phyloP scores from a whole-genome alignment of 2,888 invertebrate species.

The Tachina grossa region DNA sequence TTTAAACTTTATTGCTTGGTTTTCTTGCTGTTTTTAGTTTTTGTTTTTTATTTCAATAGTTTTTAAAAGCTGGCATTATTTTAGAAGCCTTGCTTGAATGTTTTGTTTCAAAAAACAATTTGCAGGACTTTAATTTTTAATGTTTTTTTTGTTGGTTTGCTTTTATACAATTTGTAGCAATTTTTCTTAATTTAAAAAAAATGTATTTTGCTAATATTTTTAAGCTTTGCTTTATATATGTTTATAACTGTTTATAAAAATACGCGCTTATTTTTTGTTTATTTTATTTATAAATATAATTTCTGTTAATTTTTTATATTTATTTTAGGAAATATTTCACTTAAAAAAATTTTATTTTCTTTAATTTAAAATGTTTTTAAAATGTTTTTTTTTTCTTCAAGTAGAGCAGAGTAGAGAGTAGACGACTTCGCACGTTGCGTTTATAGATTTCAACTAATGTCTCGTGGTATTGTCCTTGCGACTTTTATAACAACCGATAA shows the following conservation, averaged over 20 bases:
- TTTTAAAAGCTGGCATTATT: constrained; percentile 55
- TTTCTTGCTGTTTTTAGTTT: neutral
- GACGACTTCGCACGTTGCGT: constrained; percentile 82
- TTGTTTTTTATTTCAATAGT: constrained; percentile 6
- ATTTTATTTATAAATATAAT: constrained; percentile 42
- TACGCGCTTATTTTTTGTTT: constrained; percentile 6
- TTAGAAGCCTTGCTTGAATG: constrained; percentile 2
- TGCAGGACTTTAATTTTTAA: neutral
- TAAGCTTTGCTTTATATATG: constrained; percentile 4
- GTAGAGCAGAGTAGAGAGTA: constrained; percentile 74
- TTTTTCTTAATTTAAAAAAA: no score
- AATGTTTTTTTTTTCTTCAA: constrained; percentile 47
- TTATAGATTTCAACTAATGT: constrained; percentile 83
- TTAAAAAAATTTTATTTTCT: constrained; percentile 54
- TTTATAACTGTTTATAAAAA: neutral
- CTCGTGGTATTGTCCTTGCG: constrained; percentile 83
- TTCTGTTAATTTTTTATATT: neutral
- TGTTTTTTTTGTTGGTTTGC: constrained; percentile 3
- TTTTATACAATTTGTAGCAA: neutral
- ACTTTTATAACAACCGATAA: constrained; percentile 82
- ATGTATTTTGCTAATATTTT: constrained; percentile 8
- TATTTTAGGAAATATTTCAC: constrained; percentile 35
- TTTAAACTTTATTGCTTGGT: neutral
- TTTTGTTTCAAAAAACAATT: constrained; percentile 21
- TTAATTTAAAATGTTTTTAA: constrained; percentile 63